Conservation (phyloP, 1,140 invertebrate genomes). For the Lithobius niger region DNA sequence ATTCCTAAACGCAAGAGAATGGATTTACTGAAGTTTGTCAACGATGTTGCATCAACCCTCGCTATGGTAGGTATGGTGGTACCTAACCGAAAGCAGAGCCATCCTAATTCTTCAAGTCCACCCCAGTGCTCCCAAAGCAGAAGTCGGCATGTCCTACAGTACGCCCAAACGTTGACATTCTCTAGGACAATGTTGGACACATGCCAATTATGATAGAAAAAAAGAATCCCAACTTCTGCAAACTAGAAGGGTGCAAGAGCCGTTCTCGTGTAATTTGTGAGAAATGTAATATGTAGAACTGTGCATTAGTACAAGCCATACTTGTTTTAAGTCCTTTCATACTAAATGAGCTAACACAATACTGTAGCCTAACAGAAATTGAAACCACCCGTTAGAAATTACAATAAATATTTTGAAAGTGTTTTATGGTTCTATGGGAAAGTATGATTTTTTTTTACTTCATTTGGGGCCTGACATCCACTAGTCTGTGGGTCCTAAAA, state of each 20-base stretch:
- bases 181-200: slow-evolving; percentile 12
- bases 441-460: not conserved
- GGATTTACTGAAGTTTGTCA: slow-evolving; percentile 9
- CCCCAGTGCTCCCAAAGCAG: slow-evolving; percentile 2
- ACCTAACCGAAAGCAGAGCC: too few species aligned
- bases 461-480: not conserved
- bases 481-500: not conserved
- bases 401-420: not conserved
- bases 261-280: slow-evolving; percentile 12
- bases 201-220: slow-evolving; percentile 12
- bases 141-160: slow-evolving; percentile 8
- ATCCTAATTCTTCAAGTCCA: too few species aligned
- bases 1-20: slow-evolving; percentile 9
- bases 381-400: too few species aligned
- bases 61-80: too few species aligned
- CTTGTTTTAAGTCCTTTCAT: slow-evolving; percentile 15
- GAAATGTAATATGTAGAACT: slow-evolving; percentile 17
- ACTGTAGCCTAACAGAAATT: too few species aligned
- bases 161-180: not conserved
- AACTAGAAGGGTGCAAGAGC: slow-evolving; percentile 8
- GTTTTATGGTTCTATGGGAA: not conserved
- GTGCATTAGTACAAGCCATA: slow-evolving; percentile 12
- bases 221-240: slow-evolving; percentile 12
- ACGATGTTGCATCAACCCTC: slow-evolving; percentile 3
- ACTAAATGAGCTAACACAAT: too few species aligned